These are phyloP conservation scores for Hyalella azteca DNA, from an alignment of 2,888 invertebrate genomes.

Conservation along the genomic window DNA sequence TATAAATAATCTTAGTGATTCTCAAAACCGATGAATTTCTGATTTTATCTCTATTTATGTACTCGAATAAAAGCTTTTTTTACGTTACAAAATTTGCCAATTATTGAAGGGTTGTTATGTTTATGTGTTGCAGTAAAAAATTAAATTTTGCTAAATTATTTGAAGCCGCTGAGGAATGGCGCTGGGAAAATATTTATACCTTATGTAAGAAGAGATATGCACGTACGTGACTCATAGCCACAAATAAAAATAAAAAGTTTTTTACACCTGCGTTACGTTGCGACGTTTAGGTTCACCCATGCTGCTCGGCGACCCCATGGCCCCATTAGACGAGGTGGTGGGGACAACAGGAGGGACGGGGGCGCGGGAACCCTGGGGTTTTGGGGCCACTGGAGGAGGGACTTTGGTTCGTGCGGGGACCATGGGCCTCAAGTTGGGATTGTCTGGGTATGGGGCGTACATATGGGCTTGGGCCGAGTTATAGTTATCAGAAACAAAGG, in stretches of 20 bases:
- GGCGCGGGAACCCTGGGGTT: conserved; percentile 49
- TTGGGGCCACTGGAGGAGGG: conserved; percentile 56
- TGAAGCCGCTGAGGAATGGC: too few species aligned
- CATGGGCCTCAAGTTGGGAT: conserved; percentile 58
- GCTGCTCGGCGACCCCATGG: conserved; percentile 24
- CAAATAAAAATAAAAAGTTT: not conserved
- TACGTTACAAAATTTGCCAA: too few species aligned
- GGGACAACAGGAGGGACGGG: conserved; percentile 43
- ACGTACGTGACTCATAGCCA: not conserved
- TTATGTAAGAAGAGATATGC: too few species aligned
- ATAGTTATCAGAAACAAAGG: conserved; percentile 49
- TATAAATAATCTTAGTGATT: too few species aligned
- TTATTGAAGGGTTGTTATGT: too few species aligned
- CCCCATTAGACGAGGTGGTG: conserved; percentile 4
- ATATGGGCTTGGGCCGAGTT: conserved; percentile 45
- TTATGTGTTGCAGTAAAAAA: too few species aligned
- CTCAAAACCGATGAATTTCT: too few species aligned
- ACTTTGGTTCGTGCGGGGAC: conserved; percentile 61
- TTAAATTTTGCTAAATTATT: too few species aligned
- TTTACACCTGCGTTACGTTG: conserved; percentile 58
- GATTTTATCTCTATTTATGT: too few species aligned
- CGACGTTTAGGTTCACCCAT: conserved; percentile 55
- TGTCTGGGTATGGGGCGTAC: conserved; percentile 45
- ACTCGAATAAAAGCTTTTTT: too few species aligned
- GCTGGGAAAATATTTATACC: too few species aligned